Base-by-base conservation (phyloP, 1,140 invertebrate species). In the Caenorhabditis briggsae region DNA sequence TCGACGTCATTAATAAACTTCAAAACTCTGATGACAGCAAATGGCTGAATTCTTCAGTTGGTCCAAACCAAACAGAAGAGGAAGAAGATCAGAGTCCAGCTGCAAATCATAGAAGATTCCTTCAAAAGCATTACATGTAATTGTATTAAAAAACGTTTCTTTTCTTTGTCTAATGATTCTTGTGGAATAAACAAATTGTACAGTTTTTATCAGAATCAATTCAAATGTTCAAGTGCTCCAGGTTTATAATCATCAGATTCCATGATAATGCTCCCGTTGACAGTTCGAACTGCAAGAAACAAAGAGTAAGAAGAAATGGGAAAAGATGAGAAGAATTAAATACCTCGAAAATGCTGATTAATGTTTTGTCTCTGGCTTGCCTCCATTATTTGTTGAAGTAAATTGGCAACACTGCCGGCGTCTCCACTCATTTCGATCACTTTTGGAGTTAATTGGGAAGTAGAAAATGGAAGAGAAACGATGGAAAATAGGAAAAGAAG, bases 261-360 rank as follows among this genome's bases (percentile, higher is more conserved):
- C 70, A 78, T 50, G 33, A 78, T 78, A 50, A 78, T 78, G 46
- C 53, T 78, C n/a, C 70, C 70, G 20, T 78, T 46, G 43, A 78
- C 70, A 53, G 70, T 78, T 78, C 70, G 70, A 23, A 78, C 70
- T 78, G 70, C 18, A 78, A 78, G 23, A 41, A 70, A 70, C 7
- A 23, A 33, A 11, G 50, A 33, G 11, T 23, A 46, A 78, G 53
- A 78, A 78, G 70, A 78, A 50, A 16, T 50, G n/a, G n/a, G 18
- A 70, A n/a, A 70, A 8, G 16, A 46, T 50, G 46, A 78, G 18
- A 25, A 33, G 20, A 58, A 58, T n/a, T 33, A 23, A 25, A 53
- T 53, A 78, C 70, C 70, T 78, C 70, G 70, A 78, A 78, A 78
- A 7, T 78, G 70, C 70, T 78, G 70, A 78, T 78, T 78, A 78